Conservation (phyloP, 2,113 vertebrate genomes). For the Holacanthus passer region DNA sequence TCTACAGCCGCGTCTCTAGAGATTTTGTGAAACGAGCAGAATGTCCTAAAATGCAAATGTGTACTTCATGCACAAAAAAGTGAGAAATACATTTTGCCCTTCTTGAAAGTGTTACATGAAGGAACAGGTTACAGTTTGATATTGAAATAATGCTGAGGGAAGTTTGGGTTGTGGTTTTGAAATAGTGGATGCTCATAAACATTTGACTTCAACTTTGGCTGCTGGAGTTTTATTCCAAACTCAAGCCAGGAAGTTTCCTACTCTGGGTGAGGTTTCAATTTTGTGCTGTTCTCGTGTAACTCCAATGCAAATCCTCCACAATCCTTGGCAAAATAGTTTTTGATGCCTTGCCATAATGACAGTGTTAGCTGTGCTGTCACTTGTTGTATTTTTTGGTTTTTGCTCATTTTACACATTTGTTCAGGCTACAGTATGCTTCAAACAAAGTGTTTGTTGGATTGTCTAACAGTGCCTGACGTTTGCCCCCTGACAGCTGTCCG, state of each 20-base stretch:
- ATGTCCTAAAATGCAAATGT: conserved; percentile 72
- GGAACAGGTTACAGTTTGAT: conserved; percentile 52
- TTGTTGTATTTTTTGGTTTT: neutral
- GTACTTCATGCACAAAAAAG: conserved; percentile 42
- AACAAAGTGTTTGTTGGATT: neutral
- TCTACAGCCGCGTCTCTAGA: conserved; percentile 46
- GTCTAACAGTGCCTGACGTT: neutral
- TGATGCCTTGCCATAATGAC: neutral
- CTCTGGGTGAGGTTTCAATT: neutral
- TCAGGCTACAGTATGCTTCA: neutral
- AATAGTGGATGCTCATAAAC: conserved; percentile 3
- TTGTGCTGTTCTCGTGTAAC: neutral
- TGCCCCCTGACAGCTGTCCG: neutral
- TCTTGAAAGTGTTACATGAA: conserved; percentile 39
- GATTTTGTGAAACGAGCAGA: conserved; percentile 55
- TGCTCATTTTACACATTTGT: neutral
- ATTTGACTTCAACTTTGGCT: neutral
- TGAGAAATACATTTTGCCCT: conserved; percentile 18
- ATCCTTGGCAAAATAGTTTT: neutral
- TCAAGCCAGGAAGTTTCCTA: conserved; percentile 1
- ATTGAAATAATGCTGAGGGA: conserved; percentile 46
- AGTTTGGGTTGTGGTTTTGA: neutral
- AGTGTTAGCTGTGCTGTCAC: neutral
- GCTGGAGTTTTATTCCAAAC: neutral
- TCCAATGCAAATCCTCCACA: neutral